Conservation (phyloP, 1,140 invertebrate species). For the Euura lappo region DNA sequence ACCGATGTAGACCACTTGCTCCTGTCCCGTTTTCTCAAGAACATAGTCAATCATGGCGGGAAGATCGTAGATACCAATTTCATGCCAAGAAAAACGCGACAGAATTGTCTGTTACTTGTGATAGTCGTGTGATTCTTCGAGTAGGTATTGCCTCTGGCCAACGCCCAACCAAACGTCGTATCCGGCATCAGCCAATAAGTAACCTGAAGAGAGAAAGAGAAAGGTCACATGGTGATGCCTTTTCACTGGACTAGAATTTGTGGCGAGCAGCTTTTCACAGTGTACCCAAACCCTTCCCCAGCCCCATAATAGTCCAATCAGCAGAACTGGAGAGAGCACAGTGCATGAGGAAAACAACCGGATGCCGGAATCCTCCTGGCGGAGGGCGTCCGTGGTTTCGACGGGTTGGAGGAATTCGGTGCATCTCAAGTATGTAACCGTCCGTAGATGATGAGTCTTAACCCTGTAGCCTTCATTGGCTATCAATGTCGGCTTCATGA, state of each 20-base stretch:
- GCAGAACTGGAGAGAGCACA: constrained; percentile 75
- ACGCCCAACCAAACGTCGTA: too few species aligned
- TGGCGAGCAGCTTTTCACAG: background rate
- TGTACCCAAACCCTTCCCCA: constrained; percentile 67
- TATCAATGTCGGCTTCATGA: constrained; percentile 61
- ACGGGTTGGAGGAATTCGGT: constrained; percentile 58
- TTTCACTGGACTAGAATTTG: background rate
- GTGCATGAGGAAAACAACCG: constrained; percentile 73
- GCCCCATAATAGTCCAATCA: constrained; percentile 73
- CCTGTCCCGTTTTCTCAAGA: too few species aligned
- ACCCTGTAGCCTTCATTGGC: constrained; percentile 65
- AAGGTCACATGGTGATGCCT: background rate
- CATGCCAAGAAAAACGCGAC: too few species aligned
- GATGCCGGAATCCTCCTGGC: constrained; percentile 12
- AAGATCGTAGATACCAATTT: too few species aligned
- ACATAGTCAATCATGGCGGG: too few species aligned
- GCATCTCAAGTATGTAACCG: constrained; percentile 65
- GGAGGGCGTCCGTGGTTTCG: too few species aligned
- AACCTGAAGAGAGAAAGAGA: constrained; percentile 57
- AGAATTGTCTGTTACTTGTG: constrained; percentile 58
- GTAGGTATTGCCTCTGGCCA: too few species aligned
- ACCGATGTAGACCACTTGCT: too few species aligned
- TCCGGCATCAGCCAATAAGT: constrained; percentile 67
- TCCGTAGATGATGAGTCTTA: constrained; percentile 58
- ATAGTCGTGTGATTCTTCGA: too few species aligned